A percentile compares a stretch with the other conserved stretches of the same genome.
phyloP scores from a whole-genome alignment of 2,888 invertebrate species.

The Timema cristinae region DNA sequence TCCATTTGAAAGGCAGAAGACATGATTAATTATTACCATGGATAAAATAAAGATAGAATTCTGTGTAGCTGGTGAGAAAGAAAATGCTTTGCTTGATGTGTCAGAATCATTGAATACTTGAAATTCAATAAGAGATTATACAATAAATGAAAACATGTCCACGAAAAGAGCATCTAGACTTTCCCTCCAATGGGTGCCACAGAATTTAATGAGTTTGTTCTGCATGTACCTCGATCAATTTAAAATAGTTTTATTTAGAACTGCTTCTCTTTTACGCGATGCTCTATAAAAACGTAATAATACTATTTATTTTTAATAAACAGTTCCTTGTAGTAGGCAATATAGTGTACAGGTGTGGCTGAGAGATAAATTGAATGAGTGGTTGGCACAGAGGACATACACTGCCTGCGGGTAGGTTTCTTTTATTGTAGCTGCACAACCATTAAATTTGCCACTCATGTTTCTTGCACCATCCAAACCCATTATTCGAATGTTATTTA shows the following conservation, averaged over 20 bases:
- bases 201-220: too few relatives aligned
- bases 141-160: too few relatives aligned
- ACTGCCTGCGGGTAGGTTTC: not conserved
- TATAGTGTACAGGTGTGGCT: not conserved
- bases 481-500: not conserved
- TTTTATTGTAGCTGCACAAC: not conserved
- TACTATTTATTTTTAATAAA: slow-evolving; percentile 3
- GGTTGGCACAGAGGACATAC: not conserved
- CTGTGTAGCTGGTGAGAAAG: not conserved
- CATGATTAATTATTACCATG: not conserved
- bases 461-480: slow-evolving; percentile 1
- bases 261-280: too few relatives aligned
- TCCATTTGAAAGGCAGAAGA: not conserved
- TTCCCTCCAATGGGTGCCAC: too few relatives aligned
- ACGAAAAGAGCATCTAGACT: too few relatives aligned
- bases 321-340: not conserved
- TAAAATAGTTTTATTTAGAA: too few relatives aligned
- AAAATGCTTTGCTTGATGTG: not conserved
- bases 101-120: not conserved
- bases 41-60: slow-evolving; percentile 4
- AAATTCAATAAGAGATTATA: too few relatives aligned
- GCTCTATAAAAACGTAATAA: too few relatives aligned
- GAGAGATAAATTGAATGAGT: not conserved
- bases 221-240: too few relatives aligned
- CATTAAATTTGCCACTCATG: not conserved